Percentiles rank a stretch among this genome's conserved stretches.
phyloP scores from a whole-genome alignment of 2,797 vertebrate species.

The Ibycter americanus region DNA sequence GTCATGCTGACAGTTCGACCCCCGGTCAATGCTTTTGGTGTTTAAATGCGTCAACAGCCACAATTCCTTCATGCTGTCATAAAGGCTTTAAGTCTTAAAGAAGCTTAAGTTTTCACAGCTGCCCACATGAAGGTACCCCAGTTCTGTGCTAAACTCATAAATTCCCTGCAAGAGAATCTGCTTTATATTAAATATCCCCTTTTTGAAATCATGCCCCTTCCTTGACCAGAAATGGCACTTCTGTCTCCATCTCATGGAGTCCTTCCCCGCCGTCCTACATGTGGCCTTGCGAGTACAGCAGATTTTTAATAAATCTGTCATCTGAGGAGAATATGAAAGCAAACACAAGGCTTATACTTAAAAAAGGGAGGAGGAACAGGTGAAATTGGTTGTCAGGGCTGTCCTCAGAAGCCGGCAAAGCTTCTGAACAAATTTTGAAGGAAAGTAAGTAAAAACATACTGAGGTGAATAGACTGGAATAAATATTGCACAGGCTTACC shows the following conservation, averaged over 20 bases:
- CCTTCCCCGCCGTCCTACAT: not conserved
- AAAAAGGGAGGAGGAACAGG: not conserved
- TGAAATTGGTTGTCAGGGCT: not conserved
- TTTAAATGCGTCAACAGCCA: not conserved
- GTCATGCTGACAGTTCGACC: rapidly evolving
- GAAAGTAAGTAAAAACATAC: not conserved
- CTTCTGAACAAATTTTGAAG: not conserved
- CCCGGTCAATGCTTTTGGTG: not conserved
- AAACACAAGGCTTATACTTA: not conserved
- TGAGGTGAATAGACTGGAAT: not conserved
- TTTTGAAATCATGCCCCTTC: not conserved
- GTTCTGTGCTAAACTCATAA: not conserved
- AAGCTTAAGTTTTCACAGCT: not conserved
- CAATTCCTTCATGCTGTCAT: not conserved
- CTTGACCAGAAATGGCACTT: not conserved
- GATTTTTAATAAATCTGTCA: not conserved
- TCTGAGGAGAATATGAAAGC: not conserved
- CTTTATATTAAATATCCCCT: not conserved
- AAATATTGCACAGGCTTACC: not conserved
- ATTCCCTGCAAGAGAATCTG: not conserved
- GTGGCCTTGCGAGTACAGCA: not conserved
- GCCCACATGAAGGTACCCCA: not conserved
- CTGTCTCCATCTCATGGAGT: not conserved
- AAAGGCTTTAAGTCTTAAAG: not conserved
- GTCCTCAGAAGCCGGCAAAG: not conserved